Evolutionary conservation across 2,888 invertebrate species (phyloP).

Genomic region (Cheilosia impressa): DNA sequence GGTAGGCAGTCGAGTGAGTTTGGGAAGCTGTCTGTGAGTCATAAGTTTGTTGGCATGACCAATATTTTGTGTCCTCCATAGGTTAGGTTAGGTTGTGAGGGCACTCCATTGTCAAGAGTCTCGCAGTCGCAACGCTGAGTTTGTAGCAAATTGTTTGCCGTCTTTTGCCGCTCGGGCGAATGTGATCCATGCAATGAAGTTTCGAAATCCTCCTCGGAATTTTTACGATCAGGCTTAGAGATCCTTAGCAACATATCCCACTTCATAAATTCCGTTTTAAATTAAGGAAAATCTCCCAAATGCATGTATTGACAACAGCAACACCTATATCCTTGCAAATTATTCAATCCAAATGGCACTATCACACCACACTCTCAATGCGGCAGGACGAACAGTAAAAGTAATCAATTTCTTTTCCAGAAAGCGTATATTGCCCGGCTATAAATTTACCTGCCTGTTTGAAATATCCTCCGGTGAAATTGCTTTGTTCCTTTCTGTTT

Average conservation of each 20-base stretch:
- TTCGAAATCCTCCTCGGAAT: no score
- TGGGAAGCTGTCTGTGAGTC: no score
- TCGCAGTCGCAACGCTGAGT: no score
- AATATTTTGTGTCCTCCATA: no score
- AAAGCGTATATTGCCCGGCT: conserved; percentile 65
- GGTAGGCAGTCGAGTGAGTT: no score
- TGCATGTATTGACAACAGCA: conserved; percentile 27
- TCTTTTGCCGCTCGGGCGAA: no score
- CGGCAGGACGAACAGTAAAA: conserved; percentile 54
- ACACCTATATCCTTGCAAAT: conserved; percentile 49
- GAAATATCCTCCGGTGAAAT: conserved; percentile 73
- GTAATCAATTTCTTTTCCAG: conserved; percentile 71
- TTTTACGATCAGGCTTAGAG: no score
- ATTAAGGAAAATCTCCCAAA: conserved; percentile 45
- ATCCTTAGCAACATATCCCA: background rate
- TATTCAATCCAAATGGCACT: conserved; percentile 56
- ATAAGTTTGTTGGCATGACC: no score
- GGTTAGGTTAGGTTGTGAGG: no score
- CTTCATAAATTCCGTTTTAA: conserved; percentile 52
- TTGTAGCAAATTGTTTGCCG: no score
- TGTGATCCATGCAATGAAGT: no score
- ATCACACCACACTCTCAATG: conserved; percentile 12
- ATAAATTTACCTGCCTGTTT: conserved; percentile 73
- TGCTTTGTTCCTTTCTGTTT: conserved; percentile 55
- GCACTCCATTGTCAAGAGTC: no score